These are phyloP conservation scores for Gasteruption jaculator DNA, from an alignment of 2,888 invertebrate species.

Conservation along the genomic window DNA sequence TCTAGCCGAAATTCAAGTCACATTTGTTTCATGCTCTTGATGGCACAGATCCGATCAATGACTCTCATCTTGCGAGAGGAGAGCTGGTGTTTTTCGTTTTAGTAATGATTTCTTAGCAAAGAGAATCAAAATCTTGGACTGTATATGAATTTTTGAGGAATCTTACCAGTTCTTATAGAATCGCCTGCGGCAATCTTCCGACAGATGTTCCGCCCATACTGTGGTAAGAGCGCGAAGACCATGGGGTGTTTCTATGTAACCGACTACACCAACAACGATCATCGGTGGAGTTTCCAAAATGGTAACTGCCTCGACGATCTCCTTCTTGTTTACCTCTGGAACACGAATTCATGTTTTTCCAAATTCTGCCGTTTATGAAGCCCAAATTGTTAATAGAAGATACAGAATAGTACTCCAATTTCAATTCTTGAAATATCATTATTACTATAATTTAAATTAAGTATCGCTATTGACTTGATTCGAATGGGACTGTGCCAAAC, in stretches of 20 bases:
- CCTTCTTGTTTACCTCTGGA: constrained; percentile 98
- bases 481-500: constrained; percentile 57
- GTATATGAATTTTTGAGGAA: background rate
- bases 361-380: no score
- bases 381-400: no score
- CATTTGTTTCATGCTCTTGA: constrained; percentile 22
- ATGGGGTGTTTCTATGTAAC: constrained; percentile 98
- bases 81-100: constrained; percentile 35
- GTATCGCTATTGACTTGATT: constrained; percentile 1
- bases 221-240: constrained; percentile 93
- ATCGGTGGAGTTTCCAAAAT: constrained; percentile 98
- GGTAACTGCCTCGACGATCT: constrained; percentile 98
- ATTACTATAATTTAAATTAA: background rate
- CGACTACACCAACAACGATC: constrained; percentile 95
- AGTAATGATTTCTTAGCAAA: no score
- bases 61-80: constrained; percentile 50
- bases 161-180: constrained; percentile 99
- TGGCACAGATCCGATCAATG: constrained; percentile 37
- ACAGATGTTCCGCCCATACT: constrained; percentile 98
- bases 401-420: no score
- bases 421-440: background rate
- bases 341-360: background rate
- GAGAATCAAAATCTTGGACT: background rate
- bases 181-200: constrained; percentile 95
- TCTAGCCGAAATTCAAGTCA: constrained; percentile 33